A percentile compares a stretch with the other conserved stretches of the same genome.
Conservation (phyloP, 2,113 vertebrate genomes). For the Platycercus adscitus region DNA sequence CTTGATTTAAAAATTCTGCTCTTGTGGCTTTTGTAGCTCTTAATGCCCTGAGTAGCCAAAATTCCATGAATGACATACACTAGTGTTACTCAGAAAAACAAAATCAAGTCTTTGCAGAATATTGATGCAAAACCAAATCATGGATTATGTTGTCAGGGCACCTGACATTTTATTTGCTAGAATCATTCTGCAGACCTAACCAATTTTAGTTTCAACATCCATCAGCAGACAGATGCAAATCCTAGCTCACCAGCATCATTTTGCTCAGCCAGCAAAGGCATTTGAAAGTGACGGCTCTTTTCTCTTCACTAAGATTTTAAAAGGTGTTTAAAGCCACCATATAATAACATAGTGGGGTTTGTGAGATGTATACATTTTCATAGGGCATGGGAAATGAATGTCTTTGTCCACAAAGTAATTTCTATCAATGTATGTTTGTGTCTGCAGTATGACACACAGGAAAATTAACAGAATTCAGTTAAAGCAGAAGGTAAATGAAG, state of each 20-base stretch:
- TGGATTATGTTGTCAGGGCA: neutral
- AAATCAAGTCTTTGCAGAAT: neutral
- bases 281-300: slow-evolving; percentile 2
- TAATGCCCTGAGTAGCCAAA: neutral
- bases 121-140: neutral
- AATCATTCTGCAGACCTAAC: neutral
- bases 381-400: neutral
- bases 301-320: slow-evolving; percentile 2
- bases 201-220: neutral
- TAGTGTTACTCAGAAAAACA: neutral
- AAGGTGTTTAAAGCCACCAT: neutral
- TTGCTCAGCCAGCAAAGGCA: neutral
- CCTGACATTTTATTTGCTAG: neutral
- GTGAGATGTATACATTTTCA: neutral
- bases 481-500: neutral
- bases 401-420: neutral
- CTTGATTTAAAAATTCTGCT: neutral
- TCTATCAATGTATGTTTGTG: neutral
- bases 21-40: neutral
- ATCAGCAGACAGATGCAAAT: neutral
- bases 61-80: neutral
- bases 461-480: neutral
- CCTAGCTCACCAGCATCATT: neutral
- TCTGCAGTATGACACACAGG: neutral
- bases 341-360: neutral